Base-by-base conservation (phyloP, 2,797 vertebrate genomes). In the Malurus leucopterus region DNA sequence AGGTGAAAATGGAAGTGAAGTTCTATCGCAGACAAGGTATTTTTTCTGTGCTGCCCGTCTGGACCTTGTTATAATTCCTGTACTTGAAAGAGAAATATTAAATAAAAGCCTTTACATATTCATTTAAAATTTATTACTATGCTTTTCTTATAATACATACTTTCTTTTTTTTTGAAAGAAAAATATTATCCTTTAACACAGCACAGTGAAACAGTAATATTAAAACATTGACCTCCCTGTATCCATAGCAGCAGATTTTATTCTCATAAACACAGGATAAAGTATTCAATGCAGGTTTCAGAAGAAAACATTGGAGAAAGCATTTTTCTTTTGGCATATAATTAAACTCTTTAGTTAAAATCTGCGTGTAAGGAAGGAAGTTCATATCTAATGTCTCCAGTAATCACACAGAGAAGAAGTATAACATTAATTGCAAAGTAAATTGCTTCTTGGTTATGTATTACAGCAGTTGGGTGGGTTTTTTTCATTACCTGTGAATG, bases 161-260 rank as follows among this genome's bases (percentile, higher is more conserved):
- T 94, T 93, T 81, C 58, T 50, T 85, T 93, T 89, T 89, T 89
- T 61, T 75, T 77, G 24, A 68, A 95, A 85, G 40, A 79, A 84
- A 75, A 91, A 36, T 41, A 83, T 86, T 80, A 49, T 68, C 15
- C 49, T 85, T 86, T 92, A 93, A 77, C 26, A 84, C 34, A 79
- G 76, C 46, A 77, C 41, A 84, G 27, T 71, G 78, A 88, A 94
- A 86, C 59, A 81, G 64, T 81, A 70, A 61, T 15, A 12, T 79
- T 93, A 91, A 91, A 90, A 94, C 5, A 5, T 61, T 94, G 91
- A 96, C 86, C 90, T 85, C 80, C 55, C 61, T 72, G 91, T 96
- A 96, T 94, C 96, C 94, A 95, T 95, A 93, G 95, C 86, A 97
- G 96, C 93, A 82, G 79, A 88, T 91, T 90, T 86, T 93, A 78